Conservation (phyloP, 2,113 vertebrate genomes). For the Chlorocebus sabaeus region DNA sequence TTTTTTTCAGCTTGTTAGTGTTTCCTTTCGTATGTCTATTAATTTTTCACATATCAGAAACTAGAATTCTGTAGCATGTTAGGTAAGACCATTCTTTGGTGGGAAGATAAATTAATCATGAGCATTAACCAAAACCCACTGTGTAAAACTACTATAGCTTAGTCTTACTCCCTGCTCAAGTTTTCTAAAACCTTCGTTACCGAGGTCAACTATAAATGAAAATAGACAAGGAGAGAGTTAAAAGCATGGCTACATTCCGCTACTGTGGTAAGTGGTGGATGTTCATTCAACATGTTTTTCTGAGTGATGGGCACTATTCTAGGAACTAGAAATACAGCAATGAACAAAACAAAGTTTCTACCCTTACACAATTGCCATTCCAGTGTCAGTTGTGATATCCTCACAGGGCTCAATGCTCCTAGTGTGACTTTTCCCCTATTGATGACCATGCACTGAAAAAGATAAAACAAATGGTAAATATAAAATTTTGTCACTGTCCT, state of each 20-base stretch:
- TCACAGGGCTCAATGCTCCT: background rate
- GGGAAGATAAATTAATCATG: background rate
- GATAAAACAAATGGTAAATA: background rate
- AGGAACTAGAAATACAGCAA: background rate
- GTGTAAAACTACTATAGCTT: background rate
- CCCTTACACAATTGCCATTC: background rate
- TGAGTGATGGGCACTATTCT: background rate
- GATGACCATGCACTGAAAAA: background rate
- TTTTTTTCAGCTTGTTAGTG: background rate
- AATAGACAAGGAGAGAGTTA: background rate
- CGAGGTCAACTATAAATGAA: conserved; percentile 43
- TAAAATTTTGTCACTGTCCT: background rate
- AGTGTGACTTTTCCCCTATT: background rate
- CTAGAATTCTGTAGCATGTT: background rate
- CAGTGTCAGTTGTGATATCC: background rate
- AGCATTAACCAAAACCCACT: conserved; percentile 21
- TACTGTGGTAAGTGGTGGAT: background rate
- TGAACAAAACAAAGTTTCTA: background rate
- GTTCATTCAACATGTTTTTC: background rate
- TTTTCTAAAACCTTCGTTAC: background rate
- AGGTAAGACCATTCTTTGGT: background rate
- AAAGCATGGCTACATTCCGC: background rate
- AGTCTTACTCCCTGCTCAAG: background rate
- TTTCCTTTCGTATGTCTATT: background rate
- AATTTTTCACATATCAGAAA: background rate